Conservation (phyloP, 2,113 vertebrate genomes). For the Myotis yumanensis region DNA sequence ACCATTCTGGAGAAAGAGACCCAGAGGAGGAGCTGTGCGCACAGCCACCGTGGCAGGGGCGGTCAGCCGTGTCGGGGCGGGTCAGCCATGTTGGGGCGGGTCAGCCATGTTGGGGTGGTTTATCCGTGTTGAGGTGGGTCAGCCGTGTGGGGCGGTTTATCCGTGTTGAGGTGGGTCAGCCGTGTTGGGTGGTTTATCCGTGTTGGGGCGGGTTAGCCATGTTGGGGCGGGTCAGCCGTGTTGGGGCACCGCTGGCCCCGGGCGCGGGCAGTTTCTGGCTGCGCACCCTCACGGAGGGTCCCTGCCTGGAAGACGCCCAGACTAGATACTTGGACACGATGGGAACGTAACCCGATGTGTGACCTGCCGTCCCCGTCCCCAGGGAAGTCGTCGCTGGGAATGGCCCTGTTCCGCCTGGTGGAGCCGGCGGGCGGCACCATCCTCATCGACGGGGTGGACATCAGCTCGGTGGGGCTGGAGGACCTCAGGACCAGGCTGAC, state of each 20-base stretch:
- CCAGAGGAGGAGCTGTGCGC: neutral
- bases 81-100: neutral
- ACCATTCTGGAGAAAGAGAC: conserved; percentile 17
- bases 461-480: conserved; percentile 81
- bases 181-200: no score
- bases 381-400: conserved; percentile 89
- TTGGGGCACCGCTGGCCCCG: neutral
- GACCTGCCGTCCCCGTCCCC: neutral
- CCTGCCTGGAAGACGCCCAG: no score
- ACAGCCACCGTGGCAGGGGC: neutral
- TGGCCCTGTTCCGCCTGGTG: conserved; percentile 86
- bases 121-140: no score
- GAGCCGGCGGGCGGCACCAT: conserved; percentile 85
- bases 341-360: neutral
- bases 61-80: neutral
- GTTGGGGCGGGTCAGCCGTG: neutral
- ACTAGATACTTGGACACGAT: neutral
- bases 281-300: neutral
- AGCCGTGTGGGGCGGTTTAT: no score
- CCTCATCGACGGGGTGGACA: conserved; percentile 85
- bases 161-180: no score
- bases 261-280: neutral
- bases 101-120: no score
- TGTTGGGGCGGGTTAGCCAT: no score
- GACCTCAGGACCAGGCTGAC: conserved; percentile 88